A percentile compares a stretch with the other conserved stretches of the same genome.
These are phyloP conservation scores for Boloria euphrosyne DNA, from an alignment of 2,888 invertebrate genomes.

Conservation along the genomic window DNA sequence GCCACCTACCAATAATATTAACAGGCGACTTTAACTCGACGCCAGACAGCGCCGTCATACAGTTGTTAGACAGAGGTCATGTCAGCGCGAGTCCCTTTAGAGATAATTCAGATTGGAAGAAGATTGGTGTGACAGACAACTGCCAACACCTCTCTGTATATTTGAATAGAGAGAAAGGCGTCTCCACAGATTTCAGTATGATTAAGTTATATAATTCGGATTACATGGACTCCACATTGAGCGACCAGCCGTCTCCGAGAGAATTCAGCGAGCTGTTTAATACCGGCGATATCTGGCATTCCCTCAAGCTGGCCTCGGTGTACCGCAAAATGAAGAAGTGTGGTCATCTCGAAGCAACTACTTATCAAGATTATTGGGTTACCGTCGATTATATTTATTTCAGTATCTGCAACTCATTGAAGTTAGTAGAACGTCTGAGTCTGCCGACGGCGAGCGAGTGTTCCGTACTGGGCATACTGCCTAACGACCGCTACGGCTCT, in stretches of 20 bases:
- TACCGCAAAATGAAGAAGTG: slow-evolving; percentile 81
- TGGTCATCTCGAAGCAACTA: slow-evolving; percentile 85
- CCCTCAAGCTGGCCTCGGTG: slow-evolving; percentile 85
- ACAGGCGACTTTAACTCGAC: slow-evolving; percentile 96
- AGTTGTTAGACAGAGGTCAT: slow-evolving; percentile 85
- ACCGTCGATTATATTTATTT: slow-evolving; percentile 96
- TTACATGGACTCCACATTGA: slow-evolving; percentile 30
- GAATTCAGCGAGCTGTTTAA: slow-evolving; percentile 73
- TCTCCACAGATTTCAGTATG: slow-evolving; percentile 50
- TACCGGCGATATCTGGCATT: slow-evolving; percentile 84
- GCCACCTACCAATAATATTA: slow-evolving; percentile 90
- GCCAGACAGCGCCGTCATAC: slow-evolving; percentile 87
- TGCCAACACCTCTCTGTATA: slow-evolving; percentile 82
- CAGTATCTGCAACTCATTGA: slow-evolving; percentile 67
- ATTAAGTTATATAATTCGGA: slow-evolving; percentile 67
- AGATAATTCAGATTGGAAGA: slow-evolving; percentile 74
- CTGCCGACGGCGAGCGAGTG: slow-evolving; percentile 86
- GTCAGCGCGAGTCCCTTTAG: slow-evolving; percentile 66
- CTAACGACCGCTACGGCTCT: slow-evolving; percentile 88
- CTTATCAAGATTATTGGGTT: slow-evolving; percentile 88
- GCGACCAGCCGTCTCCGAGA: slow-evolving; percentile 1
- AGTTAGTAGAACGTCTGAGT: slow-evolving; percentile 83
- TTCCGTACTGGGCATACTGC: slow-evolving; percentile 81
- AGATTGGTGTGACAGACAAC: slow-evolving; percentile 80
- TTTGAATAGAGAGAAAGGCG: slow-evolving; percentile 65